Percentiles rank a stretch among this genome's conserved stretches.
phyloP scores from a whole-genome alignment of 1,140 invertebrate genomes.

The Drosophila melanica region DNA sequence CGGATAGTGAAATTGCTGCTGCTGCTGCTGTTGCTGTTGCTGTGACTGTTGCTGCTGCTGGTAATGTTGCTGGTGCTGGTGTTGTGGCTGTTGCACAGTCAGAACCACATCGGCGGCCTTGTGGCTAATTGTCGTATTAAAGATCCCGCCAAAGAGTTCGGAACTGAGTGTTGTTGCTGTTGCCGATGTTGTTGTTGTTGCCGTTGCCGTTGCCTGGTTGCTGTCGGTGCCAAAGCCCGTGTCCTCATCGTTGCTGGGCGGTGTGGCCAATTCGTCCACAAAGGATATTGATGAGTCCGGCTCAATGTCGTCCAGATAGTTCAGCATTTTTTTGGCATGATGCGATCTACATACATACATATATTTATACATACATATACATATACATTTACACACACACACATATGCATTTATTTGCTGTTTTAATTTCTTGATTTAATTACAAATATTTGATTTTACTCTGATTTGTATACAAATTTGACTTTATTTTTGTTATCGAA shows the following conservation, averaged over 20 bases:
- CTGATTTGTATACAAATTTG: constrained; percentile 7
- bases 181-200: constrained; percentile 1
- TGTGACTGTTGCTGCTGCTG: constrained; percentile 38
- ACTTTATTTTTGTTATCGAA: background rate
- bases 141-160: constrained; percentile 55
- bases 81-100: constrained; percentile 30
- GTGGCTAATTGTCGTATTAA: constrained; percentile 47
- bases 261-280: constrained; percentile 43
- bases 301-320: constrained; percentile 68
- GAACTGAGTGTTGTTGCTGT: constrained; percentile 16
- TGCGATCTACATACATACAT: constrained; percentile 64
- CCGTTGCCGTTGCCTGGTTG: constrained; percentile 24
- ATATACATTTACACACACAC: constrained; percentile 21
- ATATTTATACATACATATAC: constrained; percentile 42
- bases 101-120: constrained; percentile 28
- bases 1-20: constrained; percentile 46
- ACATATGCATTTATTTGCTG: constrained; percentile 14
- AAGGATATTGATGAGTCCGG: constrained; percentile 33
- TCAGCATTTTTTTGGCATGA: constrained; percentile 59
- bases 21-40: constrained; percentile 23
- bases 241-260: constrained; percentile 53
- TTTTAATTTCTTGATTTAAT: constrained; percentile 3
- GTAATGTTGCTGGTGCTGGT: constrained; percentile 27
- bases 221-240: constrained; percentile 68
- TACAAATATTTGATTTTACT: background rate